A percentile compares a stretch with the other conserved stretches of the same genome.
These are phyloP conservation scores for Saimiri boliviensis DNA, from an alignment of 2,113 vertebrate species.

Conservation along the genomic window DNA sequence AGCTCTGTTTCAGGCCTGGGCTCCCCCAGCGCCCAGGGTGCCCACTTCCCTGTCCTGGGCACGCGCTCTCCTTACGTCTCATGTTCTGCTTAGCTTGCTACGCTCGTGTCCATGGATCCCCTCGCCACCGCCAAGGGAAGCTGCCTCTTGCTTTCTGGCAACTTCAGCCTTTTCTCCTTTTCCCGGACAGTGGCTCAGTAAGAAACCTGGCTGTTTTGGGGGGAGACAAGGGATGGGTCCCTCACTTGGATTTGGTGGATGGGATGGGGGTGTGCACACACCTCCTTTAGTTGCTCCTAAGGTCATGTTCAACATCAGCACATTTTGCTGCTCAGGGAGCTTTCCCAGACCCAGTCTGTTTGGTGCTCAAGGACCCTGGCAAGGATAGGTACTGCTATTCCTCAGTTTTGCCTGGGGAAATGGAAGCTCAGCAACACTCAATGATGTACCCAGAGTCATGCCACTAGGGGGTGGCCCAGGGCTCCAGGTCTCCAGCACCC, in stretches of 20 bases:
- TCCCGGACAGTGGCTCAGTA: background rate
- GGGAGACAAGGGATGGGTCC: background rate
- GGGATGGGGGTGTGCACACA: background rate
- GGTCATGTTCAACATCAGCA: accelerated
- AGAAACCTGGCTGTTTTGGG: background rate
- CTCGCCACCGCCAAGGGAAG: background rate
- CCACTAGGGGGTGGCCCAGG: background rate
- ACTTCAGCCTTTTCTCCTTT: background rate
- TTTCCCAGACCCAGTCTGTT: background rate
- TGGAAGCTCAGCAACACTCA: background rate
- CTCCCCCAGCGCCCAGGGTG: background rate
- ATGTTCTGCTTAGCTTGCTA: background rate
- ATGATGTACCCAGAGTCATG: background rate
- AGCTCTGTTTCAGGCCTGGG: background rate
- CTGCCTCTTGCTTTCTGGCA: background rate
- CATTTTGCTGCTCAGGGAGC: accelerated
- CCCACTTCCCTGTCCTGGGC: background rate
- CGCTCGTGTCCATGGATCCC: accelerated
- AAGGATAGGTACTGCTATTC: background rate
- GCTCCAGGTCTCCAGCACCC: background rate
- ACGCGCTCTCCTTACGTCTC: accelerated
- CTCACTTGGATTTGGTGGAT: background rate
- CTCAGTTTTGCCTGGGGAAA: background rate
- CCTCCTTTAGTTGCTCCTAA: background rate
- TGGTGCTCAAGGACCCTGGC: background rate